These are phyloP conservation scores for Rhinichthys klamathensis DNA, from an alignment of 2,113 vertebrate species.

Conservation along the genomic window DNA sequence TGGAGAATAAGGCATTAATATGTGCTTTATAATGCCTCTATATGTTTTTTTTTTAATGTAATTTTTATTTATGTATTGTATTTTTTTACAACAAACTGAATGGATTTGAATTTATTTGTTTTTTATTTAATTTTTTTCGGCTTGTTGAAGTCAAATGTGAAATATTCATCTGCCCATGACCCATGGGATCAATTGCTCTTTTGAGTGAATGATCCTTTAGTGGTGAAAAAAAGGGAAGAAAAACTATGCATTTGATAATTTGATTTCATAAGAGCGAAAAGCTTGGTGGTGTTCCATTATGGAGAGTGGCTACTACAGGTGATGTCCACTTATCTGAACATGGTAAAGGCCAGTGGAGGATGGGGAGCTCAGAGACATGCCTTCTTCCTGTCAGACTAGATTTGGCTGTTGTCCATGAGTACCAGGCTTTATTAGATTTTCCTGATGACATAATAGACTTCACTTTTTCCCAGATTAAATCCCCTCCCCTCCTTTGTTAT, in stretches of 20 bases:
- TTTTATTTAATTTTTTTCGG: accelerated
- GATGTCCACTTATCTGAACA: background rate
- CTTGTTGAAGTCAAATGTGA: background rate
- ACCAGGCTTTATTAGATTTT: slow-evolving; percentile 54
- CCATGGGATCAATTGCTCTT: no score
- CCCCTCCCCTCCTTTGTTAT: background rate
- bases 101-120: background rate
- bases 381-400: slow-evolving; percentile 47
- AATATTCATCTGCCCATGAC: no score
- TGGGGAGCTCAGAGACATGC: slow-evolving; percentile 11
- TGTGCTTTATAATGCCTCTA: no score
- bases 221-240: background rate
- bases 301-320: background rate
- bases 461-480: slow-evolving; percentile 11
- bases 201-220: background rate
- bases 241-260: background rate
- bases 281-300: background rate
- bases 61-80: no score
- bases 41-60: no score
- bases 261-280: background rate
- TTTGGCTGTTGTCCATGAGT: slow-evolving; percentile 42
- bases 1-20: no score
- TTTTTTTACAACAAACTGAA: background rate
- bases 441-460: slow-evolving; percentile 36
- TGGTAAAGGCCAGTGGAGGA: background rate